A percentile compares a stretch with the other conserved stretches of the same genome.
Evolutionary conservation across 2,888 invertebrate species (phyloP).

Genomic region (Hemistola chrysoprasaria): DNA sequence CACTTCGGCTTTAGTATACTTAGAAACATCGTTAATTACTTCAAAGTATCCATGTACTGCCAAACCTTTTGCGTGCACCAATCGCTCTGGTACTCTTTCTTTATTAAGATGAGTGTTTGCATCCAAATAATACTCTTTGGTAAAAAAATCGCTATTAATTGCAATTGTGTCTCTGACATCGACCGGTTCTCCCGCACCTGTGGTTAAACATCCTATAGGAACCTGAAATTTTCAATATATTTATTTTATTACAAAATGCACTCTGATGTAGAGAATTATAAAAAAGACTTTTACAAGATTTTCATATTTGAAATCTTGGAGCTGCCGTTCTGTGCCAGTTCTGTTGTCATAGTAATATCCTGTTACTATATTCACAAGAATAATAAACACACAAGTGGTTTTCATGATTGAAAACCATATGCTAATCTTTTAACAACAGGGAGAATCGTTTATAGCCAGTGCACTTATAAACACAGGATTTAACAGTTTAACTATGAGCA

Average conservation of each 20-base stretch:
- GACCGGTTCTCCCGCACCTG: conserved; percentile 89
- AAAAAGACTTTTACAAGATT: conserved; percentile 3
- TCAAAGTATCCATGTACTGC: conserved; percentile 92
- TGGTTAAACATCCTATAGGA: conserved; percentile 71
- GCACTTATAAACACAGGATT: too few species aligned
- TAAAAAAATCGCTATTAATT: conserved; percentile 42
- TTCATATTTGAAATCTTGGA: conserved; percentile 6
- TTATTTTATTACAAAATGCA: too few species aligned
- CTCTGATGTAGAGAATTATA: too few species aligned
- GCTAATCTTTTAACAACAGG: neutral
- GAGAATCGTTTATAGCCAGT: neutral
- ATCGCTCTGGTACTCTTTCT: conserved; percentile 93
- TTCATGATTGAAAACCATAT: conserved; percentile 8
- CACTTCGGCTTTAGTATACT: conserved; percentile 82
- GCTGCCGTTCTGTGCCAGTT: conserved; percentile 3
- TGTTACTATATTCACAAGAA: neutral
- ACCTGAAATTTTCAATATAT: conserved; percentile 41
- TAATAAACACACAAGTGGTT: conserved; percentile 1
- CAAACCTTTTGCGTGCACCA: conserved; percentile 95
- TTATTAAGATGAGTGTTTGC: conserved; percentile 88
- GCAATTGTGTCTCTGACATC: conserved; percentile 80
- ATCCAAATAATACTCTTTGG: conserved; percentile 80
- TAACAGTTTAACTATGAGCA: too few species aligned
- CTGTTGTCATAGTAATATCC: conserved; percentile 6
- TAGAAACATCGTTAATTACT: conserved; percentile 89